Base-by-base conservation (phyloP, 1,140 invertebrate genomes). In the Oryctes rhinoceros region DNA sequence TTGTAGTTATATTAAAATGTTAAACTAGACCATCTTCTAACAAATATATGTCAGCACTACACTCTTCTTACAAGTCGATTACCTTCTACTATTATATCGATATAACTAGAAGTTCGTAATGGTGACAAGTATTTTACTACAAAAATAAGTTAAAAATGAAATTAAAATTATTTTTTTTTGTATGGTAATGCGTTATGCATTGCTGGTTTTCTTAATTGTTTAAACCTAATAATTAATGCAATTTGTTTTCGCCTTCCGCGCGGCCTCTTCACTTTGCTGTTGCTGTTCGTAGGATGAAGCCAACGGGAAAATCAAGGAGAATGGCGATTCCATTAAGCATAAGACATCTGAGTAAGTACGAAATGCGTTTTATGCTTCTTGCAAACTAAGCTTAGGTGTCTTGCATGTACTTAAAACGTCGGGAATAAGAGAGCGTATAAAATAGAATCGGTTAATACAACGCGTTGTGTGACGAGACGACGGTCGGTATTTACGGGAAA, bases 281-380 rank as follows among this genome's bases (percentile, higher is more conserved):
- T 91, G 90, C 90, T 91, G 90, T 91, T 91, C 90, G 88, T 91
- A 91, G 91, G 90, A 91, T 87, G 90, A 91, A 86, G 88, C 88
- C 86, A 89, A 90, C 88, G 90, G 90, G 83, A 90, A 89, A 85
- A 84, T 87, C 81, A 91, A 89, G 87, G 91, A 91, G 86, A 91
- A 91, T 89, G 90, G 90, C 80, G 89, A 86, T 10, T 85, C 88
- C 15, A 80, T 81, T 78, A 90, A 88, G 81, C 87, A 89, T 76
- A 88, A 89, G 85, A 86, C 87, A 13, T 90, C 90, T 80, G 89
- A 90, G 90, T 91, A 86, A 90, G 89, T 88, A 86, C 9, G 3
- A 71, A 10, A 71, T 35, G 20, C 0, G 39, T 7, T 44, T 44
- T 10, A 44, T 44, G 9, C 9, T 44, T 44, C 9, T 44, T 10